These are phyloP conservation scores for Thinocorus orbignyianus DNA, from an alignment of 2,113 vertebrate genomes.

Conservation along the genomic window DNA sequence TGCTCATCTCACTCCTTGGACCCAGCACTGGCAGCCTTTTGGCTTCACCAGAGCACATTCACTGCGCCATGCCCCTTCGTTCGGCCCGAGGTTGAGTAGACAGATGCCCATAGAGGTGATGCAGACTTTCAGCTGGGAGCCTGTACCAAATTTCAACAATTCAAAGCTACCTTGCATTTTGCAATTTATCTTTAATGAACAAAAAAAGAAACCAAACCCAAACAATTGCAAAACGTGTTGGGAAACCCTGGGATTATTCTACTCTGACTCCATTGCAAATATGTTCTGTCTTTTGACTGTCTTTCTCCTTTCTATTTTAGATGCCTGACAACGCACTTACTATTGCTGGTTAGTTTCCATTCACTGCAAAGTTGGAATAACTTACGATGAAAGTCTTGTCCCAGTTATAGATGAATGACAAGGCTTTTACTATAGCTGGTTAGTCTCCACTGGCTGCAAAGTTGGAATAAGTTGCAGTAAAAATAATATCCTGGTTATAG, in stretches of 20 bases:
- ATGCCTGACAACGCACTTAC: conserved; percentile 33
- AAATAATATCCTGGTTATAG: conserved; percentile 36
- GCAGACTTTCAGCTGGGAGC: background rate
- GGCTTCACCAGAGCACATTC: background rate
- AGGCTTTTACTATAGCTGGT: conserved; percentile 54
- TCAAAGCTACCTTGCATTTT: background rate
- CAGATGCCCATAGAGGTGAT: background rate
- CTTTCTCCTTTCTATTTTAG: conserved; percentile 41
- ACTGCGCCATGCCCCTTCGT: background rate
- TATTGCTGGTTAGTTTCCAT: conserved; percentile 57
- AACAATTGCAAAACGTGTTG: background rate
- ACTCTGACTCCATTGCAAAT: background rate
- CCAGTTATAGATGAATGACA: conserved; percentile 69
- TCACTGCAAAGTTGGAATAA: conserved; percentile 59
- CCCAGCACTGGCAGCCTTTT: background rate
- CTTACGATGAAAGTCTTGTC: conserved; percentile 21
- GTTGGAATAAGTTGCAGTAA: conserved; percentile 30
- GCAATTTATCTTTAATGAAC: background rate
- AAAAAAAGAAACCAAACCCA: background rate
- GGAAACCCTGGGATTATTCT: background rate
- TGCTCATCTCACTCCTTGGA: background rate
- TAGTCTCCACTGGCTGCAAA: conserved; percentile 54
- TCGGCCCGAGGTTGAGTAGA: background rate
- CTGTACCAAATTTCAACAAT: background rate
- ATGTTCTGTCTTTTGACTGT: background rate